Conservation (phyloP, 1,140 invertebrate genomes). For the Melanaphis sacchari region DNA sequence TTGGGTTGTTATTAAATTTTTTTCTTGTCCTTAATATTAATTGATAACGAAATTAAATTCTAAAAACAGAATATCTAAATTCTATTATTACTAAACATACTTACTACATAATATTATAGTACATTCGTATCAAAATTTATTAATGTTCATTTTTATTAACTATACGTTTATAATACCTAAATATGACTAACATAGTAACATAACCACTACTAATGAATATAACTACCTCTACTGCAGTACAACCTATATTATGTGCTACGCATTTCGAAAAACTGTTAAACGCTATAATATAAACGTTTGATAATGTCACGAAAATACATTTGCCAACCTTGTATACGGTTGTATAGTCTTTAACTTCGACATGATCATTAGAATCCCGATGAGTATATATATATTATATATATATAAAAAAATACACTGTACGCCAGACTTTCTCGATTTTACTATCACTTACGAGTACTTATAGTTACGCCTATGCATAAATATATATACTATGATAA, state of each 20-base stretch:
- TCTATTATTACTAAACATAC: not conserved
- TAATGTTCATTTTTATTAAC: not conserved
- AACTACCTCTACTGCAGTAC: not conserved
- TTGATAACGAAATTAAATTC: not conserved
- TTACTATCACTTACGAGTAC: constrained; percentile 20
- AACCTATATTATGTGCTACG: not conserved
- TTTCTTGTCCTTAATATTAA: not conserved
- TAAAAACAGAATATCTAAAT: not conserved
- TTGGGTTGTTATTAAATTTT: not conserved
- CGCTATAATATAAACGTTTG: constrained; percentile 8
- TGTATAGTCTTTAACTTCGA: constrained; percentile 32
- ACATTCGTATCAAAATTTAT: not conserved
- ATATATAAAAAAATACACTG: not conserved
- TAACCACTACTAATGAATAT: not conserved
- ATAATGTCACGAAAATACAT: constrained; percentile 41
- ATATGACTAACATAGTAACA: not conserved
- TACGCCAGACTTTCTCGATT: constrained; percentile 34
- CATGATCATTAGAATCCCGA: constrained; percentile 38
- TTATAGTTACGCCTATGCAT: not conserved
- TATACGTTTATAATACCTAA: not conserved
- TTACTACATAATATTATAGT: not conserved
- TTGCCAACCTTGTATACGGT: not conserved
- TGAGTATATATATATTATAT: not conserved
- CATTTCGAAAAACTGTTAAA: not conserved
- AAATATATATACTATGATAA: not conserved